These are phyloP conservation scores for Epinotia brunnichana DNA, from an alignment of 2,888 invertebrate species.

Conservation along the genomic window DNA sequence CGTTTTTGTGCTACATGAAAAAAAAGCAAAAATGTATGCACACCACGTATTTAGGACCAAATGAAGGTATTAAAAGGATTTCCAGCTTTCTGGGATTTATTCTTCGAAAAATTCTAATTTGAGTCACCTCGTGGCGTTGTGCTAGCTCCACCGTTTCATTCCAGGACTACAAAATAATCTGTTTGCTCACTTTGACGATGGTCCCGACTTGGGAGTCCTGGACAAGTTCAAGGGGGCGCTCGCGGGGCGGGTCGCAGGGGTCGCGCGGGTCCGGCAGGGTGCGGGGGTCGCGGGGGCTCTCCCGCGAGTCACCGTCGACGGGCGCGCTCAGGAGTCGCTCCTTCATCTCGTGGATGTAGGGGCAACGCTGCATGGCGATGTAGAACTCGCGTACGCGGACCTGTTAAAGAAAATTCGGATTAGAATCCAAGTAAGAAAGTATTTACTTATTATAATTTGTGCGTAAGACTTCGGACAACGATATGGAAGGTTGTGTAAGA, in stretches of 20 bases:
- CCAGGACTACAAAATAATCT: not conserved
- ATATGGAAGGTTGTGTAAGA: no score
- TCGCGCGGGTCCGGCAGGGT: slow-evolving; percentile 60
- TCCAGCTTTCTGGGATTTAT: no score
- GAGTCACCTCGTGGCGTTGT: no score
- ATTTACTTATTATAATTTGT: no score
- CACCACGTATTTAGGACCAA: no score
- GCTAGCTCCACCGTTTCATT: not conserved
- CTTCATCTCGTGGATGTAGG: slow-evolving; percentile 97
- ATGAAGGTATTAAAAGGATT: no score
- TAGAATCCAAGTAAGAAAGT: not conserved
- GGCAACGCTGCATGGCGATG: slow-evolving; percentile 93
- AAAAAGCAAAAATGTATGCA: no score
- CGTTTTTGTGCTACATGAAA: no score
- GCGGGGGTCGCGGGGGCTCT: slow-evolving; percentile 63
- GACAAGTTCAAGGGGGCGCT: slow-evolving; percentile 67
- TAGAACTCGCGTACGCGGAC: slow-evolving; percentile 82
- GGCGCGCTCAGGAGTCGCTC: slow-evolving; percentile 92
- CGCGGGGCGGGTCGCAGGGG: slow-evolving; percentile 52
- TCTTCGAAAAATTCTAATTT: no score
- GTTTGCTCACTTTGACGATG: slow-evolving; percentile 91
- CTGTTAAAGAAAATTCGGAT: slow-evolving; percentile 52
- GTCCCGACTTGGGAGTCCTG: slow-evolving; percentile 91
- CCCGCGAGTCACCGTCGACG: slow-evolving; percentile 85
- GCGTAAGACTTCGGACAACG: no score